Conservation (phyloP, 2,113 vertebrate genomes). For the Rhynchomys soricoides region DNA sequence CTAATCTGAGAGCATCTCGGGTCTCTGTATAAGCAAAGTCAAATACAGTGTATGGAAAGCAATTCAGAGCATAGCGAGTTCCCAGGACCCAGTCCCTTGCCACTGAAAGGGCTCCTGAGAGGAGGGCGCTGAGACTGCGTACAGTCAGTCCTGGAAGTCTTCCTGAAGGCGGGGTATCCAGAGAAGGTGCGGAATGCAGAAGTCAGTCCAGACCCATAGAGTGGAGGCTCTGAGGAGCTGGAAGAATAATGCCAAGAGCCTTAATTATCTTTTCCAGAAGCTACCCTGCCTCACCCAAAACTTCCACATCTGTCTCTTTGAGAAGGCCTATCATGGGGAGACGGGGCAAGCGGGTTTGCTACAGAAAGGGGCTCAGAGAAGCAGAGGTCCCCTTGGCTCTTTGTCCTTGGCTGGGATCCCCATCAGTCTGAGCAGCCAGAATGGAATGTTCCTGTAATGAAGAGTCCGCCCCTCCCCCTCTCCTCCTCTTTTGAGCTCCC, state of each 20-base stretch:
- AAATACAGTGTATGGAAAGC: not conserved
- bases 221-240: slow-evolving; percentile 59
- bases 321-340: not conserved
- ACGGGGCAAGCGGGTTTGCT: not conserved
- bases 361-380: not conserved
- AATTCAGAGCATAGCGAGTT: not conserved
- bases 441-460: slow-evolving; percentile 80
- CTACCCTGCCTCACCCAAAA: slow-evolving; percentile 45
- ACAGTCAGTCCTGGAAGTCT: slow-evolving; percentile 29
- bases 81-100: not conserved
- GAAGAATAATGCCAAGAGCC: slow-evolving; percentile 64
- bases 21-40: slow-evolving; percentile 21
- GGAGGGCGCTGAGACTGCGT: not conserved
- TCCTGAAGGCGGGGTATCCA: slow-evolving; percentile 60
- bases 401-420: slow-evolving; percentile 75
- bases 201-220: slow-evolving; percentile 50
- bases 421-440: slow-evolving; percentile 72
- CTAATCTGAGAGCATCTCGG: not conserved
- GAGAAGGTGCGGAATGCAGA: slow-evolving; percentile 54
- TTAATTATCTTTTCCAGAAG: slow-evolving; percentile 57
- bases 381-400: slow-evolving; percentile 56
- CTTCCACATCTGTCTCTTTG: not conserved
- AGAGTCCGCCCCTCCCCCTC: slow-evolving; percentile 62
- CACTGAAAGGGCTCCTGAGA: not conserved
- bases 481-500: slow-evolving; percentile 62